Evolutionary conservation across 1,140 invertebrate genomes (phyloP).

Genomic region (Scaptomyza graminum): DNA sequence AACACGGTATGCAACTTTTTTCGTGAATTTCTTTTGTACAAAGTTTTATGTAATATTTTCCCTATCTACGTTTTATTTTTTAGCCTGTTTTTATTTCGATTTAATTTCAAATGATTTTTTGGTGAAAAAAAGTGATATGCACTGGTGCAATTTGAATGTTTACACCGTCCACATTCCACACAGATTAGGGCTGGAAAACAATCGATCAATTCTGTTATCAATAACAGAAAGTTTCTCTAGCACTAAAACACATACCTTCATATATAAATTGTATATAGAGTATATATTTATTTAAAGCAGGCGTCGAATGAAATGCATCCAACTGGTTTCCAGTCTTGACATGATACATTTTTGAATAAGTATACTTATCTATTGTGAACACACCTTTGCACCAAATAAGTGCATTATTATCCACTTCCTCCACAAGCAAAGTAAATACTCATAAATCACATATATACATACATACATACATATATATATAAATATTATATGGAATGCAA

Average conservation of each 20-base stretch:
- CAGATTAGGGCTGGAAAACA: constrained; percentile 15
- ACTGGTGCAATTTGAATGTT: constrained; percentile 64
- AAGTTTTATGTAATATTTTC: constrained; percentile 37
- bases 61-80: constrained; percentile 32
- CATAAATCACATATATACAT: constrained; percentile 28
- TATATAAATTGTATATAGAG: constrained; percentile 34
- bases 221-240: constrained; percentile 15
- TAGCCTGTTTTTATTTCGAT: neutral
- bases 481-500: constrained; percentile 46
- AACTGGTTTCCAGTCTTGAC: constrained; percentile 26
- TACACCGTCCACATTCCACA: constrained; percentile 34
- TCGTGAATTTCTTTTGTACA: constrained; percentile 73
- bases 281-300: neutral
- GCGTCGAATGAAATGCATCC: constrained; percentile 16
- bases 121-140: constrained; percentile 36
- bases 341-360: constrained; percentile 20
- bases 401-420: constrained; percentile 24
- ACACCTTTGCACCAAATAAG: constrained; percentile 38
- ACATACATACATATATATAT: constrained; percentile 31
- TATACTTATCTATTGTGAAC: constrained; percentile 37
- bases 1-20: constrained; percentile 71
- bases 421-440: constrained; percentile 21
- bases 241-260: constrained; percentile 19
- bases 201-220: neutral
- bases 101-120: constrained; percentile 31